Base-by-base conservation (phyloP, 1,140 invertebrate species). In the Dendrolimus kikuchii region DNA sequence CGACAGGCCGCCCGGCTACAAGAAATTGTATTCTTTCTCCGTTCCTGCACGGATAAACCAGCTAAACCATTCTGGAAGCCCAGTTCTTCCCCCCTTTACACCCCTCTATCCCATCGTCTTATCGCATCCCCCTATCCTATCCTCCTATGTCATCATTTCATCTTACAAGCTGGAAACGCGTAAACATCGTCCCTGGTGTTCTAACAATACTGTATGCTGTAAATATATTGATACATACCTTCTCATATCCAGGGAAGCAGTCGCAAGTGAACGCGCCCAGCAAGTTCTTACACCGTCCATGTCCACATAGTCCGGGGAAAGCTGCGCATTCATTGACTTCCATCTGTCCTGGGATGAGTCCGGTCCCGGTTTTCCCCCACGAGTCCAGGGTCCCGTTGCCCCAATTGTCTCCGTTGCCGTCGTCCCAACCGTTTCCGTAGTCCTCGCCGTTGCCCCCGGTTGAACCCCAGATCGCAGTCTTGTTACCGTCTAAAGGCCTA, bases 271-370 rank as follows among this genome's bases (percentile, higher is more conserved):
- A 92, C 6, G 88, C 81, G 0, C 92, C 92, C 2, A 88, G 74
- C 9, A 89, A 88, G 67, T 93, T 93, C 46, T 87, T 87, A 64
- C 90, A 90, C 8, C 92, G 81, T 4, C 95, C 95, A 77, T 96
- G 95, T 44, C 91, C 89, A 76, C 95, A 97, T 64, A 96, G 91
- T 4, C 92, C 93, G 4, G 93, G 93, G 68, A 96, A 96, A 40
- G 94, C 93, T 0, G 92, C 90, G 66, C 95, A 97, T 77, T 96
- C 95, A 84, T 96, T 95, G 46, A 96, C 93, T 67, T 97, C 95
- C 84, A 93, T 90, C 54, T 91, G 86, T 6, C 92, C 92, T 0
- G 92, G 87, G 55, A 92, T 93, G 5, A 93, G 91, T 5, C 69
- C 68, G 0, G 57, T 48, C 0, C 54, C 48, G 5, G 8, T 38